Evolutionary conservation across 2,797 vertebrate genomes (phyloP), one percentile per base, ranked within the genome.

Genomic region (Columba guinea): DNA sequence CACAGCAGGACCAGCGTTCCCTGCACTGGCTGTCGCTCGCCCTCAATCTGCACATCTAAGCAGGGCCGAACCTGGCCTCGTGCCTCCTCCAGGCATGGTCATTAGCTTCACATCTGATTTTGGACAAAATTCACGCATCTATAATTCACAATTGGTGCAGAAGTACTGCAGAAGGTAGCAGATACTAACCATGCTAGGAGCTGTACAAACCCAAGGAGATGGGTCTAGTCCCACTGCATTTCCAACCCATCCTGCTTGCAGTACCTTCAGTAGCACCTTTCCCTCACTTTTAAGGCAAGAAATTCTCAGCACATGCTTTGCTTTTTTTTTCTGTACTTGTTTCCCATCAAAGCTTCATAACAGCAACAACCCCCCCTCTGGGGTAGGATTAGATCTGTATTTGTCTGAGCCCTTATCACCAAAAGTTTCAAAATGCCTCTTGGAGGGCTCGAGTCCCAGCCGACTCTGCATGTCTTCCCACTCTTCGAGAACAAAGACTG

Each of bases 201-300:
- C 34, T 39, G 35, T 41, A 85, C n/a, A 44, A 79, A 71, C 17
- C 46, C 41, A 52, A 30, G 28, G 62, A 65, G 51, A 8, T 20
- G 11, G 19, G 32, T 26, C 60, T 68, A 52, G 23, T 22, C 41
- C 49, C 9, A 1, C 2, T 16, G 6, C 0, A 0, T 35, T 73
- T 63, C 35, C 32, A 51, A 35, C 7, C 44, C 28, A 3, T 7
- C 26, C 44, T 16, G 5, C 28, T 53, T 44, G 24, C 11, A 52
- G 16, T 41, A 60, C 7, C 77, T 79, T 46, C 67, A 53, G 5
- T 8, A 62, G 14, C 48, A 32, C 11, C 26, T 34, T 89, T 32
- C 15, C 17, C n/a, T 77, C 34, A 1, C 32, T 74, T 35, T 46
- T 10, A 65, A 32, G 51, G 53, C 10, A 37, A 46, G 52, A 53